phyloP scores from a whole-genome alignment of 2,797 vertebrate species.

The Peromyscus aztecus region DNA sequence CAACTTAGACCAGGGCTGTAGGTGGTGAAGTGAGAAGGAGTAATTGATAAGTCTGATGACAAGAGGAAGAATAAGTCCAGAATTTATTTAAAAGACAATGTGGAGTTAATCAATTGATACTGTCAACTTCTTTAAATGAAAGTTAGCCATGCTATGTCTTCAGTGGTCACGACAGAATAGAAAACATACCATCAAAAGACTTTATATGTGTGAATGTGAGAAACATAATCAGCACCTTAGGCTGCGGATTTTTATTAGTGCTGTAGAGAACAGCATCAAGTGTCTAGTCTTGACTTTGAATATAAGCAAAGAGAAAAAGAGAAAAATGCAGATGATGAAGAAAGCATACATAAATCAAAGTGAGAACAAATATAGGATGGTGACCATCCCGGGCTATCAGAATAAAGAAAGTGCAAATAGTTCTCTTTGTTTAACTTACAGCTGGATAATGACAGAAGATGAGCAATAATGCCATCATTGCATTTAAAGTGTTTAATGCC shows the following conservation, averaged over 20 bases:
- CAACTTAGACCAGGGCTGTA: not conserved
- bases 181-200: not conserved
- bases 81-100: not conserved
- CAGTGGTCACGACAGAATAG: not conserved
- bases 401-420: not conserved
- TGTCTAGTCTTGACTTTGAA: not conserved
- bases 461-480: not conserved
- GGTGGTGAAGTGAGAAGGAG: not conserved
- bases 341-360: not conserved
- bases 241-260: not conserved
- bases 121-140: not conserved
- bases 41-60: not conserved
- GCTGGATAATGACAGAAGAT: not conserved
- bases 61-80: not conserved
- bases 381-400: not conserved
- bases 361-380: not conserved
- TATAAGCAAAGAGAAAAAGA: not conserved
- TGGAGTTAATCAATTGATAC: not conserved
- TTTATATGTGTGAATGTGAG: not conserved
- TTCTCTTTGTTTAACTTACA: not conserved
- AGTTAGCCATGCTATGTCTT: not conserved
- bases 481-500: not conserved
- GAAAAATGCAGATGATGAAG: not conserved
- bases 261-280: not conserved
- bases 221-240: not conserved